Percentiles rank a stretch among this genome's conserved stretches.
Conservation (phyloP, 2,888 invertebrate genomes). For the Eupithecia centaureata region DNA sequence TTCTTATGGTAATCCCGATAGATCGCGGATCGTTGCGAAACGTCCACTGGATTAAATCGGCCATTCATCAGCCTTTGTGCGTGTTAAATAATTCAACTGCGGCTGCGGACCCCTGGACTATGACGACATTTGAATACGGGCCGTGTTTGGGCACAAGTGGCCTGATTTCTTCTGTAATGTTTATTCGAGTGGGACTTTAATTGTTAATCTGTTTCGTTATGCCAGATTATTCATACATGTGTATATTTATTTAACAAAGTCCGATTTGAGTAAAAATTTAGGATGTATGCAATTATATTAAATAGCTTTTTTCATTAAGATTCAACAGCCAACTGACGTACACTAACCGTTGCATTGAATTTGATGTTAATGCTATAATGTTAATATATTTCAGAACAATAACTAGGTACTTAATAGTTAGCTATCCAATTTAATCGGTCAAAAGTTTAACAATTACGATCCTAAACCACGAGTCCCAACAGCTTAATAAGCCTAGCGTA, state of each 20-base stretch:
- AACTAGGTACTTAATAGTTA: not conserved
- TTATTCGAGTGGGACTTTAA: slow-evolving; percentile 13
- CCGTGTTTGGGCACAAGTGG: slow-evolving; percentile 27
- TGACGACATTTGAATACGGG: slow-evolving; percentile 43
- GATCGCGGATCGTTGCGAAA: slow-evolving; percentile 72
- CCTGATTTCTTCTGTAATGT: slow-evolving; percentile 25
- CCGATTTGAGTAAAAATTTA: not conserved
- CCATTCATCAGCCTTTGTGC: slow-evolving; percentile 65
- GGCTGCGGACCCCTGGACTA: slow-evolving; percentile 44
- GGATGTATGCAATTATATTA: not conserved
- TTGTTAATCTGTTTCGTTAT: slow-evolving; percentile 8
- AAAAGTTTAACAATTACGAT: slow-evolving; percentile 12
- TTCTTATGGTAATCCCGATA: slow-evolving; percentile 76
- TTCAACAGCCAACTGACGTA: not conserved
- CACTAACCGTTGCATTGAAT: not conserved
- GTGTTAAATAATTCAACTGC: slow-evolving; percentile 71
- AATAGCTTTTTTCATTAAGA: not conserved
- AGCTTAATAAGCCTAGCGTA: slow-evolving; percentile 43
- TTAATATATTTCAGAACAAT: too few species aligned
- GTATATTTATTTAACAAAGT: not conserved
- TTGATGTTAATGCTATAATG: not conserved
- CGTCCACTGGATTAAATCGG: slow-evolving; percentile 44
- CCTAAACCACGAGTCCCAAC: slow-evolving; percentile 31
- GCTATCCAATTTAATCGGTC: not conserved
- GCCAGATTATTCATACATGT: not conserved